Percentiles rank a stretch among this genome's conserved stretches.
phyloP scores from a whole-genome alignment of 1,140 invertebrate species.

The Tetragnatha versicolor region DNA sequence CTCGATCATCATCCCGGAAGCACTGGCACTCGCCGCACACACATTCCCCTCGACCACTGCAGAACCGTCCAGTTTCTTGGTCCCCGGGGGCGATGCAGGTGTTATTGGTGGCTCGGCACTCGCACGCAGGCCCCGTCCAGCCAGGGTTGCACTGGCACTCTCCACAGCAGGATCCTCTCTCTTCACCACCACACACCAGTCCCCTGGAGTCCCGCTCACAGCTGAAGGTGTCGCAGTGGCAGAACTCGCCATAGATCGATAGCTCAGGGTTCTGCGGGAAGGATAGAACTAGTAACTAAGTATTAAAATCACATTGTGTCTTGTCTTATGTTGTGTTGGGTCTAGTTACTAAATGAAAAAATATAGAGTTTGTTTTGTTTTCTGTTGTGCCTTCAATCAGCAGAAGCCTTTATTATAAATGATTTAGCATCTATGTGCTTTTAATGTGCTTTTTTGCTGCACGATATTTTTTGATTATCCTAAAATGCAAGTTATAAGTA shows the following conservation, averaged over 20 bases:
- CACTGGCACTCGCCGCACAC: slow-evolving; percentile 68
- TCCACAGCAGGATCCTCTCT: slow-evolving; percentile 52
- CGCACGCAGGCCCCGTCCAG: slow-evolving; percentile 83
- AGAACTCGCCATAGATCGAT: slow-evolving; percentile 75
- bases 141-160: slow-evolving; percentile 90
- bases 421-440: no score
- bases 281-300: slow-evolving; percentile 60
- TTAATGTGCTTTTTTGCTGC: no score
- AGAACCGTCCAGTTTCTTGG: slow-evolving; percentile 41
- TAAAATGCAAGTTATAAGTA: no score
- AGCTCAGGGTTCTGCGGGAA: slow-evolving; percentile 57
- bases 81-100: slow-evolving; percentile 47
- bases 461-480: no score
- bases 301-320: slow-evolving; percentile 3
- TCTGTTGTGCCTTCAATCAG: no score
- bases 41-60: slow-evolving; percentile 69
- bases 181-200: slow-evolving; percentile 76
- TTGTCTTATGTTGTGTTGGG: no score
- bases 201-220: slow-evolving; percentile 81
- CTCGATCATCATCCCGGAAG: slow-evolving; percentile 59
- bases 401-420: no score
- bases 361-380: no score
- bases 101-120: slow-evolving; percentile 62
- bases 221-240: slow-evolving; percentile 94
- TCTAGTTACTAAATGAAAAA: no score